These are phyloP conservation scores for Pseudochromis fuscus DNA, from an alignment of 2,797 vertebrate genomes.

Conservation along the genomic window DNA sequence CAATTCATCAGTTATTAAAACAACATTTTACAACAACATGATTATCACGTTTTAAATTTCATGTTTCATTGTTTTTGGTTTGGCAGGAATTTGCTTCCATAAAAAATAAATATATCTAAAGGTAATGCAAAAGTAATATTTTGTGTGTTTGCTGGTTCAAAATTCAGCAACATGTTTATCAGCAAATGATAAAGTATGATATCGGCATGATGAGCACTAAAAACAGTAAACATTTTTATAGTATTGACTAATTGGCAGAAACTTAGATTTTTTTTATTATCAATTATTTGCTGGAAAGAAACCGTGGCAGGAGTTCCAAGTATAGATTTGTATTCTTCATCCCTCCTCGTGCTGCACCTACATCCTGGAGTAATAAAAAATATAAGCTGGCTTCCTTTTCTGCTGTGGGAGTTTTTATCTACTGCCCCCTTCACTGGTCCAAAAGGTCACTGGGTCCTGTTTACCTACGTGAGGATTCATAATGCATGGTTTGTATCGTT, in stretches of 20 bases:
- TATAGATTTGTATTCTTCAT: slow-evolving; percentile 4
- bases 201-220: neutral
- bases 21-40: too few relatives aligned
- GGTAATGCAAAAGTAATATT: neutral
- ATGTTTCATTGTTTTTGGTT: neutral
- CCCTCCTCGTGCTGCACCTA: slow-evolving; percentile 7
- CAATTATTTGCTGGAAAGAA: neutral
- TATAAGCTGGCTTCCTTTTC: slow-evolving; percentile 17
- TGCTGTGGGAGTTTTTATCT: slow-evolving; percentile 52
- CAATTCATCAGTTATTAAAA: too few relatives aligned
- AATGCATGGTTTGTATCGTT: slow-evolving; percentile 75
- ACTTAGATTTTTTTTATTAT: neutral
- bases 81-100: too few relatives aligned
- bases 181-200: neutral
- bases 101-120: neutral
- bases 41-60: neutral
- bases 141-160: neutral
- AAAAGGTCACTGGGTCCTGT: slow-evolving; percentile 76
- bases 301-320: neutral
- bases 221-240: neutral
- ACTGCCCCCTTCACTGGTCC: slow-evolving; percentile 47
- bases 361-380: slow-evolving; percentile 23
- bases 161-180: neutral
- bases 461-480: slow-evolving; percentile 79
- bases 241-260: neutral